Base-by-base conservation (phyloP, 2,888 invertebrate species). In the Trichogramma dendrolimi region DNA sequence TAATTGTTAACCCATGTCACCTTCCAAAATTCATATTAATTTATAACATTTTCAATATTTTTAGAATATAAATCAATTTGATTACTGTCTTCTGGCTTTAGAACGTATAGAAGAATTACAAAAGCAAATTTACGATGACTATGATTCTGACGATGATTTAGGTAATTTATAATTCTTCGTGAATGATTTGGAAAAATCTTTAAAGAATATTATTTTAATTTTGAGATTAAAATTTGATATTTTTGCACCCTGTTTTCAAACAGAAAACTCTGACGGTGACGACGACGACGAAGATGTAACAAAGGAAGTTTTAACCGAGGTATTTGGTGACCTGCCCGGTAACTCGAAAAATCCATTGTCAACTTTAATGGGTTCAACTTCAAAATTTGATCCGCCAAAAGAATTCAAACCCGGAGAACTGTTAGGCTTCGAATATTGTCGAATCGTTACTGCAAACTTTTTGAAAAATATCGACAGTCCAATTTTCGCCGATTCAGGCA, bases 341-440 rank as follows among this genome's bases (percentile, higher is more conserved):
- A 71, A 76, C 0, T 70, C 76, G 0, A 64, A 67, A 4, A 62
- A 27, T 27, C 27, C 72, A 1, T 64, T 73, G 0, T 58, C 67
- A 0, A 62, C 69, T 6, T 69, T 72, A 54, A 70, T 76, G 61
- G 70, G 74, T 50, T 69, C 71, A 52, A 71, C 68, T 14, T 70
- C 70, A 5, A 69, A 64, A 48, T 27, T 27, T 27, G 27, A 27
- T 27, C 2, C 27, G 27, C 27, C 27, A 27, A 27, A 27, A 27
- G 27, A 27, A 27, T 27, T 27, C 27, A 27, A 27, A 27, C 27
- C 27, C 27, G 27, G 27, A 27, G 27, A 27, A 48, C 64, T 75
- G 5, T 67, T 75, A 39, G 78, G 78, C 53, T 78, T 76, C 67
- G 75, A 78, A 46, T 71, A 73, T 41, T 78, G 78, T 61, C 75